These are phyloP conservation scores for Nycticorax nycticorax DNA, from an alignment of 2,113 vertebrate genomes.

Conservation along the genomic window DNA sequence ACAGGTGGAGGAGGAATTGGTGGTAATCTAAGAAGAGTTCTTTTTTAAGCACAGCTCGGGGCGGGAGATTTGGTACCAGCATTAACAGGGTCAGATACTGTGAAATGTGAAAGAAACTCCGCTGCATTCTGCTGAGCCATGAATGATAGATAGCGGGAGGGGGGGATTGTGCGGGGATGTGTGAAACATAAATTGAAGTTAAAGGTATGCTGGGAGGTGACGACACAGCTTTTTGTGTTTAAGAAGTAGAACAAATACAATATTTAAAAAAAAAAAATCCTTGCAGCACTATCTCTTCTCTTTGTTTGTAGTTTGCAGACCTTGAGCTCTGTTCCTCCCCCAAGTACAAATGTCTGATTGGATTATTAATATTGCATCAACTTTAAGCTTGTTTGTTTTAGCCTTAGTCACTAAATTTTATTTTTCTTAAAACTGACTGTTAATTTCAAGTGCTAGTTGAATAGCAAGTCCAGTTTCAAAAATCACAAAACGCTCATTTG, in stretches of 20 bases:
- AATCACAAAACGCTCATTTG: neutral
- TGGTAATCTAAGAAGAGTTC: neutral
- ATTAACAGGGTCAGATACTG: neutral
- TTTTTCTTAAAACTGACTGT: slow-evolving; percentile 7
- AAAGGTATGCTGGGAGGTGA: neutral
- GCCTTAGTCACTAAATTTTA: slow-evolving; percentile 19
- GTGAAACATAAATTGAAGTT: neutral
- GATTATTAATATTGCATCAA: slow-evolving; percentile 73
- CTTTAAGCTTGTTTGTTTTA: slow-evolving; percentile 54
- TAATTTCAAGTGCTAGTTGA: neutral
- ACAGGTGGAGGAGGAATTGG: neutral
- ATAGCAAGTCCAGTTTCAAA: neutral
- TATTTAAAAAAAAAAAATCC: neutral
- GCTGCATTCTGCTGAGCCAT: neutral
- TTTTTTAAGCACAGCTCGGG: neutral
- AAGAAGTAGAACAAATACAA: neutral
- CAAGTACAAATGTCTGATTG: slow-evolving; percentile 56
- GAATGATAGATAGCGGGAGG: neutral
- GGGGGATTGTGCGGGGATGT: neutral
- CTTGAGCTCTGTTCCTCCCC: slow-evolving; percentile 70
- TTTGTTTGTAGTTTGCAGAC: slow-evolving; percentile 60
- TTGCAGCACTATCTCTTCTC: neutral
- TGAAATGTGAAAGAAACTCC: neutral
- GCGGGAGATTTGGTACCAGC: neutral
- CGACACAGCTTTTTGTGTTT: neutral